These are phyloP conservation scores for Cynodonichthys magdalenae DNA, from an alignment of 2,797 vertebrate genomes.

Conservation along the genomic window DNA sequence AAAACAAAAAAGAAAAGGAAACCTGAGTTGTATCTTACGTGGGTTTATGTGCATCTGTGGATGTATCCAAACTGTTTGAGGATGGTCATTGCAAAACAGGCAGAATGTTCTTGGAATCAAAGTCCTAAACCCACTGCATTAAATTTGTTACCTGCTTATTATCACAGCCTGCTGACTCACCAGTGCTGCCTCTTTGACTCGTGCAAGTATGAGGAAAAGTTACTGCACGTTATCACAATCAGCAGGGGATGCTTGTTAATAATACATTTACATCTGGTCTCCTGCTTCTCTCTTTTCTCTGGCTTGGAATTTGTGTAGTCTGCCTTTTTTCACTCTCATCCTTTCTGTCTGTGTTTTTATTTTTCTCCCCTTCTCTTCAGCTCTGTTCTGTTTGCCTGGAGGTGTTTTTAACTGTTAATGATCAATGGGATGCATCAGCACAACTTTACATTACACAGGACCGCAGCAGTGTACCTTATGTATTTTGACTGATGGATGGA, in stretches of 20 bases:
- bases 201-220: slow-evolving; percentile 19
- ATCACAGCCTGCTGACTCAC: slow-evolving; percentile 71
- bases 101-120: slow-evolving; percentile 69
- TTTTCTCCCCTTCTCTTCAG: slow-evolving; percentile 1
- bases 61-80: slow-evolving; percentile 34
- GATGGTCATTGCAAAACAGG: slow-evolving; percentile 48
- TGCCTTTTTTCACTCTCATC: not conserved
- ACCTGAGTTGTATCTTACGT: slow-evolving; percentile 31
- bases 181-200: slow-evolving; percentile 57
- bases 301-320: slow-evolving; percentile 28
- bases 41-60: slow-evolving; percentile 14
- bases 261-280: slow-evolving; percentile 64
- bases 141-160: slow-evolving; percentile 81
- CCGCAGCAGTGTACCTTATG: not conserved
- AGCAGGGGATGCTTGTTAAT: slow-evolving; percentile 70
- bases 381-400: slow-evolving; percentile 24
- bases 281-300: slow-evolving; percentile 28
- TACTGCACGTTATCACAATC: slow-evolving; percentile 50
- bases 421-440: slow-evolving; percentile 21
- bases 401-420: slow-evolving; percentile 31
- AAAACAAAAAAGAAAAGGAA: not conserved
- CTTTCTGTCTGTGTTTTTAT: not conserved
- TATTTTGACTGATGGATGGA: not conserved
- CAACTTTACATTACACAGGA: slow-evolving; percentile 21
- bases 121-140: slow-evolving; percentile 81